Percentiles rank a stretch among this genome's conserved stretches.
Evolutionary conservation across 2,888 invertebrate species (phyloP).

Genomic region (Tetheella fluctuosa): DNA sequence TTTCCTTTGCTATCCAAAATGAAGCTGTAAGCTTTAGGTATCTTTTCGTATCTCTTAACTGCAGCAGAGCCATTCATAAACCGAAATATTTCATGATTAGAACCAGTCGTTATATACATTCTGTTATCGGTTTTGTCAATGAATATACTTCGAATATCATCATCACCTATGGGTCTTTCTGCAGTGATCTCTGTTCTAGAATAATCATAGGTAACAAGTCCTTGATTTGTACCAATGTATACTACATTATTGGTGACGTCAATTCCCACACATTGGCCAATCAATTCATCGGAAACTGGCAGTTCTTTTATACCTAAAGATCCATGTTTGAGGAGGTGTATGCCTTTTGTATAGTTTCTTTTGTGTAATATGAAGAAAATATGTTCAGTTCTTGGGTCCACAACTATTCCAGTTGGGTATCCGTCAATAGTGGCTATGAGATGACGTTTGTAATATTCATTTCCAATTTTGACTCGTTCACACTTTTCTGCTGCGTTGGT

Average conservation of each 20-base stretch:
- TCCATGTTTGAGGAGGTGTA: constrained; percentile 69
- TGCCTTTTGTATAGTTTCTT: constrained; percentile 74
- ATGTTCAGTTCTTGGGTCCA: constrained; percentile 70
- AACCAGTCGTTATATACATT: constrained; percentile 74
- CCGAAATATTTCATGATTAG: constrained; percentile 67
- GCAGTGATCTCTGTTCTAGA: constrained; percentile 63
- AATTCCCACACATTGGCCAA: constrained; percentile 70
- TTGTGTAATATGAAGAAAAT: constrained; percentile 76
- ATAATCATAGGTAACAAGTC: constrained; percentile 68
- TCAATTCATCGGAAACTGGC: constrained; percentile 66
- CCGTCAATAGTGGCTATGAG: constrained; percentile 74
- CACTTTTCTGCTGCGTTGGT: constrained; percentile 59
- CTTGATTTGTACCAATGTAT: constrained; percentile 77
- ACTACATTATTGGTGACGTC: constrained; percentile 58
- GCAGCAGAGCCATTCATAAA: constrained; percentile 74
- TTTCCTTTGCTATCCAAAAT: constrained; percentile 69
- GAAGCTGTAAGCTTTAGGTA: constrained; percentile 74
- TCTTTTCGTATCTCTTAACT: constrained; percentile 69
- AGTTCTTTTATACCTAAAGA: constrained; percentile 70
- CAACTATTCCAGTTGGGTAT: constrained; percentile 68
- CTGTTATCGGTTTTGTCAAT: constrained; percentile 69
- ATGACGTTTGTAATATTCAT: constrained; percentile 69
- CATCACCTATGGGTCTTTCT: constrained; percentile 75
- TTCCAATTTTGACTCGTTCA: constrained; percentile 69
- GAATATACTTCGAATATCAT: constrained; percentile 72